Base-by-base conservation (phyloP, 2,888 invertebrate species). In the Cerastis leucographa region DNA sequence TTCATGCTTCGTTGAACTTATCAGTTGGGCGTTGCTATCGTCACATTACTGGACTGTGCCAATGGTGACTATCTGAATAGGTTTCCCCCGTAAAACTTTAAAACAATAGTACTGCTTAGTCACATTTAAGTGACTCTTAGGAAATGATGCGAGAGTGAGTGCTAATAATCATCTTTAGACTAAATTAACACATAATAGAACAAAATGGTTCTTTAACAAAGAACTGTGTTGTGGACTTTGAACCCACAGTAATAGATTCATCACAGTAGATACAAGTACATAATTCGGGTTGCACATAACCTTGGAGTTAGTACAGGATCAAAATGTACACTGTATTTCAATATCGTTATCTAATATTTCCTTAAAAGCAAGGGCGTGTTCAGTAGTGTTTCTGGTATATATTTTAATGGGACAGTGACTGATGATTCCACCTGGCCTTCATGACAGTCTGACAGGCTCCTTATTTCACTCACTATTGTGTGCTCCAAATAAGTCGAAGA, bases 331-430 rank as follows among this genome's bases (percentile, higher is more conserved):
- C 59, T 51, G 46, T 67, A 73, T 85, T 73, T 76, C 83, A 72
- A 85, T 74, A 70, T 82, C 67, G 72, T 76, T 67, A 82, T 83
- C 62, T 44, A 73, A 85, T 86, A 83, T 75, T 86, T 75, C 61
- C 74, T 67, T 84, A 61, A 61, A 65, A 64, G 61, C 74, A 25
- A 83, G 54, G 83, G 76, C 42, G 78, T 84, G 86, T 83, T 71
- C 64, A 71, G 29, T 69, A 71, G 79, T 59, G 64, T 35, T 78
- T 22, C 82, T 49, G 12, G 56, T 22, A 35, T 69, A 71, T 71
- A 78, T 84, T 73, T 79, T 70, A 78, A 71, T 72, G 61, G 71
- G 76, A 86, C 84, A 86, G 56, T 84, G 84, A 84, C 61, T 79
- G 84, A 84, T 78, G 62, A 80, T 74, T 49, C 44, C 70, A 74